These are phyloP conservation scores for Pteropus alecto DNA, from an alignment of 2,113 vertebrate genomes.

Conservation along the genomic window DNA sequence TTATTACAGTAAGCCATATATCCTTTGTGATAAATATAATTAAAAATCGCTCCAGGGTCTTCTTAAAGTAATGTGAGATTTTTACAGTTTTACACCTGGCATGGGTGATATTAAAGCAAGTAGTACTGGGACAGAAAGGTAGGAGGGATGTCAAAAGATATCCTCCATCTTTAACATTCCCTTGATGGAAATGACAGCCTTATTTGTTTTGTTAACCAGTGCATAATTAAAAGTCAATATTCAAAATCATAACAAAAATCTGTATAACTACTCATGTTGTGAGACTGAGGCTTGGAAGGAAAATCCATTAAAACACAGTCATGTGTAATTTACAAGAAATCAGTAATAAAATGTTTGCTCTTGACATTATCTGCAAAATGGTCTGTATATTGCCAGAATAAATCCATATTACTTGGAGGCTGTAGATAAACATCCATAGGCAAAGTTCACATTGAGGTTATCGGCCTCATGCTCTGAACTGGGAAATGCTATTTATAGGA, in stretches of 20 bases:
- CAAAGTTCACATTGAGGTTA: conserved; percentile 89
- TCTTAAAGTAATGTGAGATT: conserved; percentile 56
- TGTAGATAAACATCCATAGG: conserved; percentile 80
- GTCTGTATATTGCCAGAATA: conserved; percentile 76
- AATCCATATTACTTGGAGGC: conserved; percentile 76
- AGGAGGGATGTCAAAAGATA: conserved; percentile 52
- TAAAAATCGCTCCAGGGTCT: conserved; percentile 47
- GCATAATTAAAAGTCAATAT: conserved; percentile 86
- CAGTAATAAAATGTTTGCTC: conserved; percentile 79
- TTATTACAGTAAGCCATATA: neutral
- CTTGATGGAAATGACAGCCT: conserved; percentile 69
- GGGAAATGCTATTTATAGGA: conserved; percentile 76
- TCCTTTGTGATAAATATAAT: conserved; percentile 44
- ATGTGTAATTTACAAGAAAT: conserved; percentile 77
- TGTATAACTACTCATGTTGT: conserved; percentile 70
- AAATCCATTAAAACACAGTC: conserved; percentile 73
- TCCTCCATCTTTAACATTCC: conserved; percentile 37
- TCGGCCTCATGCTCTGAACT: conserved; percentile 70
- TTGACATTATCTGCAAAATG: conserved; percentile 77
- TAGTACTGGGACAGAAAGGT: neutral
- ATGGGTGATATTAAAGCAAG: conserved; percentile 56
- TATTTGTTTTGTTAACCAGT: conserved; percentile 82
- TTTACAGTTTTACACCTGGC: conserved; percentile 68
- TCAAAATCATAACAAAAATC: conserved; percentile 73
- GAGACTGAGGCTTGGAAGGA: conserved; percentile 51